Base-by-base conservation (phyloP, 2,888 invertebrate genomes). In the Lacanobia oleracea region DNA sequence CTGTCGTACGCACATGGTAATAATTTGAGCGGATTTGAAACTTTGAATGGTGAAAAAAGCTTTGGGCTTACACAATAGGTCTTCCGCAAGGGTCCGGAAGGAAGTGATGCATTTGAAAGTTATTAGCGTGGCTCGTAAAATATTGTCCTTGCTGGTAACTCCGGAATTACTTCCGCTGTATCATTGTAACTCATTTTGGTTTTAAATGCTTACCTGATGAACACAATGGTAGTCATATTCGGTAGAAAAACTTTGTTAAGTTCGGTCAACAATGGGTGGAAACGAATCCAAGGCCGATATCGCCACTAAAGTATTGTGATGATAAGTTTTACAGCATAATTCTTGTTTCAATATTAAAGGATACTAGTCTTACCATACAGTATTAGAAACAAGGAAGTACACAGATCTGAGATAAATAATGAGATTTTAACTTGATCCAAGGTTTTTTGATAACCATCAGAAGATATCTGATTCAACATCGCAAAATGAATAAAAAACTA, bases 31-130 rank as follows among this genome's bases (percentile, higher is more conserved):
- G 67, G 51, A 71, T 85, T 83, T 59, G 71, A 76, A 71, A 37
- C 45, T 75, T 57, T 53, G 51, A 74, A 67, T 69, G 33, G 63
- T 16, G 50, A 77, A 60, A 65, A 77, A 50, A 61, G 27, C 43
- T 69, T 78, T 59, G 48, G 37, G 23, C 8, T 64, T 61, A 76
- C 75, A 87, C 80, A 87, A 87, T 82, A 59, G 75, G 27, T 63
- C 67, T 86, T 86, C 82, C 72, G 81, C 75, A 75, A 87, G 78
- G 85, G 86, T 84, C 89, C 92, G 91, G 92, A 91, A 92, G 92
- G 92, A 92, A 91, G 84, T 82, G 68, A 75, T 75, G 66, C 71
- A 81, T 86, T 82, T 65, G 75, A 86, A 87, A 88, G 81, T 82
- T 79, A 86, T 87, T 84, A 87, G 72, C 40, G 67, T 76, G 54